Base-by-base conservation (phyloP, 2,797 vertebrate genomes). In the Clarias platycephalus region DNA sequence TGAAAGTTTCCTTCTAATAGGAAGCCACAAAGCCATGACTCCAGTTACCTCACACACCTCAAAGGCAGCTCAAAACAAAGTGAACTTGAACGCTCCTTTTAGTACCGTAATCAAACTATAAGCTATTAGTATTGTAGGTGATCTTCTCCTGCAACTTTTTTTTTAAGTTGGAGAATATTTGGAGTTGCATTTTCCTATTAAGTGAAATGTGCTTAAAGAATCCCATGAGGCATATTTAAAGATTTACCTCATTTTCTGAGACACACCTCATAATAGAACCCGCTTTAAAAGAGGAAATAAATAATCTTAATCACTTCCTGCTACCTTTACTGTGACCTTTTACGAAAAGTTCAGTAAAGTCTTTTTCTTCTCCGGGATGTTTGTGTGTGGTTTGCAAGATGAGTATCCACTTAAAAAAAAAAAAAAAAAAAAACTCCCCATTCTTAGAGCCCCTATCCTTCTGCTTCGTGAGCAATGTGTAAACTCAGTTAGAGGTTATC, bases 401-500 rank as follows among this genome's bases (percentile, higher is more conserved):
- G 82, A 74, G 82, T 81, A 66, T 88, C 72, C 71, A 81, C 60
- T 74, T 81, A 82, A 37, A 49, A 49, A 44, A 44, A 44, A 40
- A 34, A 34, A 84, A 37, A 44, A 44, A 44, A 44, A 44, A 78
- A 80, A 85, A 86, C 82, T 68, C 66, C 49, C 55, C 2, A 60
- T 78, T 83, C 40, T 72, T 80, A 55, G 0, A 70, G 26, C 91
- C 90, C 91, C 83, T 87, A 90, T 88, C 83, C 90, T 85, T 88
- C 88, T 88, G 88, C 88, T 89, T 89, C 90, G 88, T 89, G 78
- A 55, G 91, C 91, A 89, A 92, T 93, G 91, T 95, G 94, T 95
- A 96, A 97, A 96, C 95, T 95, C 75, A 88, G 87, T 80, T 7
- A 58, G 91, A 91, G 94, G 94, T 93, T 96, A 96, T 93, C 79